These are phyloP conservation scores for Meteorus colon DNA, from an alignment of 2,888 invertebrate genomes.

Conservation along the genomic window DNA sequence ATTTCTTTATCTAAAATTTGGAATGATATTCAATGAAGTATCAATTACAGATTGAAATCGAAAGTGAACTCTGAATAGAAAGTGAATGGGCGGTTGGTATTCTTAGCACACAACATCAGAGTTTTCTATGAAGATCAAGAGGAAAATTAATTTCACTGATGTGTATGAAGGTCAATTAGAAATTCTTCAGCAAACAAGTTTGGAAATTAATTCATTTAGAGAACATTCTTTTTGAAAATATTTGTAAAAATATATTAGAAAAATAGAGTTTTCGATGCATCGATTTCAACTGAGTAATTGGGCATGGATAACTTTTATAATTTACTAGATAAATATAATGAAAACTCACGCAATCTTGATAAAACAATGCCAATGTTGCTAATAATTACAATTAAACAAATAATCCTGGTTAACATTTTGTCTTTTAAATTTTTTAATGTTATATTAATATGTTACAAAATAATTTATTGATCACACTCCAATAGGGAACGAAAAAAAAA, in stretches of 20 bases:
- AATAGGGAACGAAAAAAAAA: neutral
- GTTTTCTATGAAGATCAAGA: neutral
- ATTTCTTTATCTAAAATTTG: neutral
- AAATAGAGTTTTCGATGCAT: too few species aligned
- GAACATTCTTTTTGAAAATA: neutral
- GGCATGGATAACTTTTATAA: neutral
- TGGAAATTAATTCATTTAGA: neutral
- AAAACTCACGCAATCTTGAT: conserved; percentile 52
- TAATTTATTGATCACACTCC: neutral
- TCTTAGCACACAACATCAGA: neutral
- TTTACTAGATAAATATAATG: neutral
- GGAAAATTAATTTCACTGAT: conserved; percentile 8
- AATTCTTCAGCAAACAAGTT: neutral
- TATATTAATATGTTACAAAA: neutral
- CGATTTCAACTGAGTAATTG: too few species aligned
- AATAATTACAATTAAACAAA: conserved; percentile 44
- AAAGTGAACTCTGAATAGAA: conserved; percentile 65
- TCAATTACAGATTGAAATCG: conserved; percentile 59
- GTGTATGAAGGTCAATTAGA: neutral
- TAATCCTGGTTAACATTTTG: conserved; percentile 40
- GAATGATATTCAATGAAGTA: neutral
- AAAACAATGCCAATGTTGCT: conserved; percentile 41
- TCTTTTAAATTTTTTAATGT: neutral
- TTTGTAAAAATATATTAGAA: too few species aligned
- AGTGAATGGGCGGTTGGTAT: conserved; percentile 59